Evolutionary conservation across 2,797 vertebrate genomes (phyloP), one percentile per base, ranked within the genome.

Genomic region (Dallia pectoralis): DNA sequence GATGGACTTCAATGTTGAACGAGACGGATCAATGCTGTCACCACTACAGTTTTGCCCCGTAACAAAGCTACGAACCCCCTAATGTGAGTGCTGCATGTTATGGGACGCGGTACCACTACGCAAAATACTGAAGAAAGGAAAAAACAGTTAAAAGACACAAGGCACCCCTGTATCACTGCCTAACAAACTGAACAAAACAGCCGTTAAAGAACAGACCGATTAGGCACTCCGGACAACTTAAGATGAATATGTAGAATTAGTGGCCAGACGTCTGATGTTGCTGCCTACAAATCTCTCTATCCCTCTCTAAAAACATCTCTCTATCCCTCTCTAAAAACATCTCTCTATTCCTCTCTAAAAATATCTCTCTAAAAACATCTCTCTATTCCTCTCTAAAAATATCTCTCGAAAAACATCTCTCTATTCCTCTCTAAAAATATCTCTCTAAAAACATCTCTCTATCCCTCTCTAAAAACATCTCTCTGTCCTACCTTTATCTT

Each of bases 211-310:
- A 90, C 84, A 40, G 9, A 82, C 89, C 86, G 87, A 93, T 92
- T 92, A 91, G 91, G 89, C 87, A 91, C 90, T 92, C 81, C 62
- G 87, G 90, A 87, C 88, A 91, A 92, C 93, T 93, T 92, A 92
- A 93, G 90, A 91, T 86, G 86, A 92, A 64, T 64, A 92, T 92
- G 92, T 89, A 93, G 87, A 93, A 93, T 93, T 92, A 93, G 84
- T 75, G 74, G 76, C 71, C 74, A 83, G 88, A 85, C 8, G 40
- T 6, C 40, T 44, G 40, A 14, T 44, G 11, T 22, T n/a, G 51
- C 18, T 27, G 53, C 53, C 40, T 44, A 44, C 12, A 11, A 14
- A 14, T 59, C 53, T 59, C 53, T 27, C 53, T 22, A 59, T 59
- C 53, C 74, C 56, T 44, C 65, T 59, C 53, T 22, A 53, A 53